Evolutionary conservation across 2,113 vertebrate species (phyloP).

Genomic region (Chloroceryle aenea): DNA sequence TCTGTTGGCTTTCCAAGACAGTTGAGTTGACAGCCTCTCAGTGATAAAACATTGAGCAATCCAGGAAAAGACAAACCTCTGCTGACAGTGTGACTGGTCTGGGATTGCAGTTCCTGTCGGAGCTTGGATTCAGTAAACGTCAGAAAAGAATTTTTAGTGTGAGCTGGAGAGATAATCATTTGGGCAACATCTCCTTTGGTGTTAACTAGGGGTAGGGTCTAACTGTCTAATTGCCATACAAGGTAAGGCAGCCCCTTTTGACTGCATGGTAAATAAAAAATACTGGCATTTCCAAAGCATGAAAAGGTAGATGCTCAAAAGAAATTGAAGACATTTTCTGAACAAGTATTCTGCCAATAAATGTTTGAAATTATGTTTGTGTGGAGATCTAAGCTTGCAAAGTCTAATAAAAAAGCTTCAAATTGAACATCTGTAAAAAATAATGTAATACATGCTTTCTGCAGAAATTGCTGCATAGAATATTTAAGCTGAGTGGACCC

Average conservation of each 20-base stretch:
- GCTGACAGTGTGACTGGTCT: not conserved
- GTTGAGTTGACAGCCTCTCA: not conserved
- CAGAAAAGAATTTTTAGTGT: not conserved
- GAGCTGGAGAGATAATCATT: not conserved
- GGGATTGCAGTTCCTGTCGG: not conserved
- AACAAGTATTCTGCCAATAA: not conserved
- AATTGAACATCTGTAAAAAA: not conserved
- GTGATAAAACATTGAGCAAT: not conserved
- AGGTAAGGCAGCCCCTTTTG: not conserved
- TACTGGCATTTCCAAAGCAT: not conserved
- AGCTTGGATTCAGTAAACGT: not conserved
- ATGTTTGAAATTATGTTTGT: not conserved
- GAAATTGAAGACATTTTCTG: not conserved
- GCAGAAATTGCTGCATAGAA: not conserved
- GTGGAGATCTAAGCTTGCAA: not conserved
- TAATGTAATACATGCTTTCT: not conserved
- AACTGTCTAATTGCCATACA: not conserved
- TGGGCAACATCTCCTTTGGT: not conserved
- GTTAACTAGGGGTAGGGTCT: not conserved
- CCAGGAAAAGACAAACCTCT: not conserved
- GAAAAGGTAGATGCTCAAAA: not conserved
- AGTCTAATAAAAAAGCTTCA: not conserved
- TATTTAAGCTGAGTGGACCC: not conserved
- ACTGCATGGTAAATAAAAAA: not conserved
- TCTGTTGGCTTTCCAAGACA: slow-evolving; percentile 33